Evolutionary conservation across 2,113 vertebrate species (phyloP).

Genomic region (Dolichotis patagonum): DNA sequence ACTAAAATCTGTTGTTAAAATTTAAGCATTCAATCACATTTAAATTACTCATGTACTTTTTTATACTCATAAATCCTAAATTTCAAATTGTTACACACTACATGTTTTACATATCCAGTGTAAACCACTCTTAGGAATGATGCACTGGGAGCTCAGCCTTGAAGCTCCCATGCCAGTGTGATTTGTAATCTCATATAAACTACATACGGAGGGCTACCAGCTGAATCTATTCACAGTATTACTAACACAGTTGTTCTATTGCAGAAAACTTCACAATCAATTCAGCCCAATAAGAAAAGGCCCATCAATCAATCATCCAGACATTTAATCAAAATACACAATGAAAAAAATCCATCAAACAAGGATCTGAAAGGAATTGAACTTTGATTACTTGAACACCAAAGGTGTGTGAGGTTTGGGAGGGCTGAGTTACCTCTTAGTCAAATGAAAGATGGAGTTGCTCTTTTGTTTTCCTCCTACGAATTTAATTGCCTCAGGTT

Average conservation of each 20-base stretch:
- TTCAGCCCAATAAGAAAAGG: conserved; percentile 6
- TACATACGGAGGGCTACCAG: background rate
- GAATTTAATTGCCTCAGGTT: background rate
- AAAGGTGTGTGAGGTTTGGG: background rate
- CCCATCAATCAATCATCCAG: conserved; percentile 43
- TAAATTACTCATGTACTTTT: background rate
- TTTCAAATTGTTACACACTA: background rate
- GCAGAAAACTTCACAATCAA: conserved; percentile 35
- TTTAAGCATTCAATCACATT: background rate
- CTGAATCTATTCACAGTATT: conserved; percentile 32
- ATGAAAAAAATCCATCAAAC: conserved; percentile 64
- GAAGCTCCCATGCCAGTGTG: background rate
- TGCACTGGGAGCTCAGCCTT: background rate
- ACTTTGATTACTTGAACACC: conserved; percentile 40
- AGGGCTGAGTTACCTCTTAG: background rate
- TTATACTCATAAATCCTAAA: background rate
- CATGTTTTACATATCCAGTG: background rate
- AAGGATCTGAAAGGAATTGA: conserved; percentile 55
- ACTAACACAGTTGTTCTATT: background rate
- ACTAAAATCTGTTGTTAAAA: background rate
- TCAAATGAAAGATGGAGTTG: background rate
- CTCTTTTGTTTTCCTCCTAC: background rate
- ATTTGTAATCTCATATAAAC: background rate
- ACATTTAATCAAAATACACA: conserved; percentile 70
- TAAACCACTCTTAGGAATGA: background rate